These are phyloP conservation scores for Arctia plantaginis DNA, from an alignment of 2,888 invertebrate genomes.

Conservation along the genomic window DNA sequence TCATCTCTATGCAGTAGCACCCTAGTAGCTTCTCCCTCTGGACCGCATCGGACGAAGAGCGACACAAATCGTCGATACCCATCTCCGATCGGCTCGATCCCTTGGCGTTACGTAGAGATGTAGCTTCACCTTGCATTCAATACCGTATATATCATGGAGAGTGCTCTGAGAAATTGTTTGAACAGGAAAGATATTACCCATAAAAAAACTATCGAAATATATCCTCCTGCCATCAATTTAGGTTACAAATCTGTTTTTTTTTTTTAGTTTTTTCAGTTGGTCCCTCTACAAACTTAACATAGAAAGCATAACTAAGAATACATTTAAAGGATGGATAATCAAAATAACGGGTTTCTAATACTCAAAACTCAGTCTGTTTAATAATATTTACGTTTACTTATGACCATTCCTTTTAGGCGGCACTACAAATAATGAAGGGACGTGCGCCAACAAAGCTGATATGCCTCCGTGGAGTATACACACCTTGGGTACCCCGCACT, in stretches of 20 bases:
- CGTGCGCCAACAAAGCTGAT: conserved; percentile 89
- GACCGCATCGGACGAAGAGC: no score
- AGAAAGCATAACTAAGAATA: not conserved
- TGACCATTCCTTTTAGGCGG: conserved; percentile 59
- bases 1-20: no score
- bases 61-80: no score
- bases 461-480: conserved; percentile 96
- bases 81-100: no score
- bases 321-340: not conserved
- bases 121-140: no score
- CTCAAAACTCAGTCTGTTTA: not conserved
- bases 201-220: no score
- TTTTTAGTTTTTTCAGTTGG: not conserved
- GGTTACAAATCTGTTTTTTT: not conserved
- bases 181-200: no score
- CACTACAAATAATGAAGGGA: conserved; percentile 86
- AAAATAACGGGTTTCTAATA: not conserved
- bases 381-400: conserved; percentile 27
- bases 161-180: no score
- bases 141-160: no score
- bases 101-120: no score
- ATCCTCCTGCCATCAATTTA: not conserved
- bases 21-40: no score
- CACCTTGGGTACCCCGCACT: conserved; percentile 91
- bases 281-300: not conserved